Conservation (phyloP, 2,113 vertebrate species). For the Oceanodroma tethys region DNA sequence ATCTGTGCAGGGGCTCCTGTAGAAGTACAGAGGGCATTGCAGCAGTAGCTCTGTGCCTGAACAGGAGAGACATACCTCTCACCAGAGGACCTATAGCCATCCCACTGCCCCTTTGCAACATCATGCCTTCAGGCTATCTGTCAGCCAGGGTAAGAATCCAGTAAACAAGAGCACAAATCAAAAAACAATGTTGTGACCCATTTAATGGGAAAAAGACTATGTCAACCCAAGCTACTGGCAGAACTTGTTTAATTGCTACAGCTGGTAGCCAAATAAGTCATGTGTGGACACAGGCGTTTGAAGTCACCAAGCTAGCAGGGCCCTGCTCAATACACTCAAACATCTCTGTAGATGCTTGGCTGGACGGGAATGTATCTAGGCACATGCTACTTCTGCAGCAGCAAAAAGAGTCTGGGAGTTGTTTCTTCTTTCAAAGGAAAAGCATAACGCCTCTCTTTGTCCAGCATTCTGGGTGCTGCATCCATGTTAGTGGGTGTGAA, state of each 20-base stretch:
- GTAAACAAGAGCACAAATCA: neutral
- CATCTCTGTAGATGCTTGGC: neutral
- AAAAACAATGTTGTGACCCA: conserved; percentile 11
- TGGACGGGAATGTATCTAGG: neutral
- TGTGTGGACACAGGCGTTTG: neutral
- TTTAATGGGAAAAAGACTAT: neutral
- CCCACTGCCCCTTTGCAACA: neutral
- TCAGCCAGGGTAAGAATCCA: neutral
- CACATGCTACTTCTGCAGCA: neutral
- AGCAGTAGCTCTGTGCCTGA: neutral
- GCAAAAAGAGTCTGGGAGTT: neutral
- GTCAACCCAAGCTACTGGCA: neutral
- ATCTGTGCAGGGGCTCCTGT: neutral
- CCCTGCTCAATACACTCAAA: neutral
- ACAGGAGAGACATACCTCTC: neutral
- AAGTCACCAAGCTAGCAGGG: neutral
- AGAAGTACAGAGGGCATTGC: neutral
- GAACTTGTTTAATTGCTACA: neutral
- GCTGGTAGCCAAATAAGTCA: neutral
- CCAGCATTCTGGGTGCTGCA: rapidly evolving
- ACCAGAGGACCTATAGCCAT: neutral
- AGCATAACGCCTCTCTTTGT: neutral
- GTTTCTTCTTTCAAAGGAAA: neutral
- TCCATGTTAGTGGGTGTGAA: neutral
- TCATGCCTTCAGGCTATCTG: neutral